Evolutionary conservation across 2,888 invertebrate genomes (phyloP).

Genomic region (Cerceris ruficornis): DNA sequence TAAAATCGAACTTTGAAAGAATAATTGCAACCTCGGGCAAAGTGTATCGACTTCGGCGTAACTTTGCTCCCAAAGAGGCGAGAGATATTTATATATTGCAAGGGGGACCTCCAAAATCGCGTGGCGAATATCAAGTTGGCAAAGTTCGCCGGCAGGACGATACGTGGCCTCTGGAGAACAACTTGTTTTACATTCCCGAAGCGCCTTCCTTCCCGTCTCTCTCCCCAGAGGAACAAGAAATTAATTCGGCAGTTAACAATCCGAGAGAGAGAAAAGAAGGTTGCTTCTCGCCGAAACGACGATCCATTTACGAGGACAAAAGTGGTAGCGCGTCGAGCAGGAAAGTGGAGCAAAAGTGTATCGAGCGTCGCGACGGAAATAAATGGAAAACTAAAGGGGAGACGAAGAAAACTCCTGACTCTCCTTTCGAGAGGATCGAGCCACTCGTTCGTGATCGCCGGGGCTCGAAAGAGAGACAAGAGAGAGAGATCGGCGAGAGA

Average conservation of each 20-base stretch:
- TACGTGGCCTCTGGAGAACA: too few relatives aligned
- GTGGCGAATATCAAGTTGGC: too few relatives aligned
- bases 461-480: not conserved
- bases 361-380: not conserved
- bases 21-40: too few relatives aligned
- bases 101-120: too few relatives aligned
- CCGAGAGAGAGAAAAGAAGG: not conserved
- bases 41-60: too few relatives aligned
- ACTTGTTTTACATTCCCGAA: too few relatives aligned
- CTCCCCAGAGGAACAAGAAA: not conserved
- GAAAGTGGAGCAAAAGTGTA: not conserved
- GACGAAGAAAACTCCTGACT: not conserved
- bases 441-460: not conserved
- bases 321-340: not conserved
- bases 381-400: constrained; percentile 2
- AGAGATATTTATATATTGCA: too few relatives aligned
- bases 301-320: not conserved
- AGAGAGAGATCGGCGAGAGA: too few relatives aligned
- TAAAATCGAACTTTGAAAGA: too few relatives aligned
- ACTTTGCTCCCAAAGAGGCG: too few relatives aligned
- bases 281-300: not conserved
- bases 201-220: not conserved
- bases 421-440: not conserved
- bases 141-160: too few relatives aligned
- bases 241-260: not conserved